Conservation (phyloP, 2,797 vertebrate species). For the Otolemur crassicaudatus region DNA sequence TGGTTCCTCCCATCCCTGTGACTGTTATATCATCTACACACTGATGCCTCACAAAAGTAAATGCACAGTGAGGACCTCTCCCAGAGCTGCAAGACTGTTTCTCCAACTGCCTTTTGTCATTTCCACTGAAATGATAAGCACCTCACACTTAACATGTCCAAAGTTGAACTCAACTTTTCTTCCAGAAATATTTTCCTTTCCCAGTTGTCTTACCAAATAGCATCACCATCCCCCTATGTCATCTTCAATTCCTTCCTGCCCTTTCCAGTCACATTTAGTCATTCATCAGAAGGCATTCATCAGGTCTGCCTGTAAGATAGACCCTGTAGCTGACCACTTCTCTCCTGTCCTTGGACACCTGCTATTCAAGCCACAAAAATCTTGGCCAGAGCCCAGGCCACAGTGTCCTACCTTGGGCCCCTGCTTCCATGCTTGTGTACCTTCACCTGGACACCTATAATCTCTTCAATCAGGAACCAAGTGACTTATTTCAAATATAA, state of each 20-base stretch:
- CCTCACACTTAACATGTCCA: not conserved
- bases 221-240: not conserved
- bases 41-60: conserved; percentile 44
- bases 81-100: not conserved
- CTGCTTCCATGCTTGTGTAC: not conserved
- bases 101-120: conserved; percentile 24
- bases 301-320: not conserved
- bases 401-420: not conserved
- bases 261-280: not conserved
- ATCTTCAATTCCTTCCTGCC: not conserved
- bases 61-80: conserved; percentile 17
- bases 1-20: not conserved
- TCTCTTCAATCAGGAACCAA: not conserved
- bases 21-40: not conserved
- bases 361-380: not conserved
- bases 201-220: conserved; percentile 12
- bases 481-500: conserved; percentile 1
- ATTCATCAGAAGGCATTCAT: not conserved
- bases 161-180: conserved; percentile 2
- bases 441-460: not conserved
- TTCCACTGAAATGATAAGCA: not conserved
- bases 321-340: not conserved
- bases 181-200: not conserved
- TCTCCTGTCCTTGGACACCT: not conserved
- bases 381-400: not conserved